These are phyloP conservation scores for Eupsilia transversa DNA, from an alignment of 2,888 invertebrate genomes.

Conservation along the genomic window DNA sequence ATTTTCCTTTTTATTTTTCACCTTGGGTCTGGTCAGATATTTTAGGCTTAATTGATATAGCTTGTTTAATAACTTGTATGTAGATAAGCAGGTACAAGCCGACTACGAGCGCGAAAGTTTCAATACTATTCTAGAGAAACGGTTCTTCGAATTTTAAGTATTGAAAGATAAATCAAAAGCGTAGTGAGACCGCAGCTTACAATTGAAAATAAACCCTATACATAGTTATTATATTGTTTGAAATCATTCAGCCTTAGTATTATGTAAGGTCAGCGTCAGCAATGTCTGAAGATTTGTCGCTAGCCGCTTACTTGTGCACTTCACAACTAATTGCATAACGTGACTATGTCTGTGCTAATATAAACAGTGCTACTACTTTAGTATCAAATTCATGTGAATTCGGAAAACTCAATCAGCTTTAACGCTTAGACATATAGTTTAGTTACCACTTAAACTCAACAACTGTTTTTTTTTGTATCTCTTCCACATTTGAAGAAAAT, in stretches of 20 bases:
- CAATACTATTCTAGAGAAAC: neutral
- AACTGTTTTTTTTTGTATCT: neutral
- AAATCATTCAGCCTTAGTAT: slow-evolving; percentile 65
- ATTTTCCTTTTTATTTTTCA: neutral
- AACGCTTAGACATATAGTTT: neutral
- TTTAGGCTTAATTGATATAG: neutral
- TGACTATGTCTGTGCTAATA: slow-evolving; percentile 41
- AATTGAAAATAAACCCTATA: slow-evolving; percentile 40
- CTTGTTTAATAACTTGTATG: neutral
- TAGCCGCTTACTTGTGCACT: slow-evolving; percentile 38
- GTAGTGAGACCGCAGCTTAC: slow-evolving; percentile 44
- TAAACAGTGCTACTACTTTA: too few species aligned
- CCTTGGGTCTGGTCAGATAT: neutral
- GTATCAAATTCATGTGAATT: neutral
- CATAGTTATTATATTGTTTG: slow-evolving; percentile 37
- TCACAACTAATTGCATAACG: slow-evolving; percentile 35
- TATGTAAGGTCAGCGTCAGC: slow-evolving; percentile 32
- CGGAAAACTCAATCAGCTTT: slow-evolving; percentile 13
- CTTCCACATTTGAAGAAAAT: neutral
- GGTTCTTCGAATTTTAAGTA: neutral
- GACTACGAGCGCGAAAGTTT: too few species aligned
- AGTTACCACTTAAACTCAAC: neutral
- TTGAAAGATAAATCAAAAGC: neutral
- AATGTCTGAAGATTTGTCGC: slow-evolving; percentile 18
- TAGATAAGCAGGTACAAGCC: neutral